phyloP scores from a whole-genome alignment of 2,888 invertebrate genomes.

The Polylopha cassiicola region DNA sequence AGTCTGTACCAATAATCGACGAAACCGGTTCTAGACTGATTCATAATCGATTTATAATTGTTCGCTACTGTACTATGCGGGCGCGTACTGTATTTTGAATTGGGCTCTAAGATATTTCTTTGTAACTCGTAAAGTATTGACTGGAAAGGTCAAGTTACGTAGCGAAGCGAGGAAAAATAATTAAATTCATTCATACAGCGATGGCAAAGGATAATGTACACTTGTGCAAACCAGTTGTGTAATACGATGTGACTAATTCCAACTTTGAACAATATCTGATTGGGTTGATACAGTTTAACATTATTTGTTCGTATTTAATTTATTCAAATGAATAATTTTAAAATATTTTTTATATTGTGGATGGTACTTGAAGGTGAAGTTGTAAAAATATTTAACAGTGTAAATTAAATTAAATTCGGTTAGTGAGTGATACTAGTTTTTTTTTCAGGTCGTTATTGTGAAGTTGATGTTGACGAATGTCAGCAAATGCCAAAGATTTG shows the following conservation, averaged over 20 bases:
- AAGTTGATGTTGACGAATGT: constrained; percentile 87
- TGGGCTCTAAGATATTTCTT: too few relatives aligned
- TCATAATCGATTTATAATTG: constrained; percentile 18
- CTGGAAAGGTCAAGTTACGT: too few relatives aligned
- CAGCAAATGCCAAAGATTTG: constrained; percentile 79
- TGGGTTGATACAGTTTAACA: constrained; percentile 21
- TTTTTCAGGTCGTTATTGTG: constrained; percentile 72
- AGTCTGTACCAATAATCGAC: constrained; percentile 2
- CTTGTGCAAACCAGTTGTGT: constrained; percentile 46
- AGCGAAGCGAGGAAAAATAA: too few relatives aligned
- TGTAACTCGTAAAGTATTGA: too few relatives aligned
- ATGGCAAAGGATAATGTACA: constrained; percentile 34
- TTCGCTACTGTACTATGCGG: too few relatives aligned
- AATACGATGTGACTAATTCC: constrained; percentile 36
- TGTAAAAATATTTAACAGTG: not conserved
- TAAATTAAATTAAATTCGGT: not conserved
- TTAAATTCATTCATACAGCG: constrained; percentile 7
- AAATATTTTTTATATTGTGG: constrained; percentile 3
- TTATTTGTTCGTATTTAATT: constrained; percentile 25
- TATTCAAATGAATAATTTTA: constrained; percentile 23
- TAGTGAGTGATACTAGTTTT: constrained; percentile 4
- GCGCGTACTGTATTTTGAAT: too few relatives aligned
- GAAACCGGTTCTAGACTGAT: constrained; percentile 5
- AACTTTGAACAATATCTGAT: constrained; percentile 30
- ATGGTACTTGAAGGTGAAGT: not conserved